Evolutionary conservation across 2,888 invertebrate species (phyloP).

Genomic region (Drosophila tanythrix): DNA sequence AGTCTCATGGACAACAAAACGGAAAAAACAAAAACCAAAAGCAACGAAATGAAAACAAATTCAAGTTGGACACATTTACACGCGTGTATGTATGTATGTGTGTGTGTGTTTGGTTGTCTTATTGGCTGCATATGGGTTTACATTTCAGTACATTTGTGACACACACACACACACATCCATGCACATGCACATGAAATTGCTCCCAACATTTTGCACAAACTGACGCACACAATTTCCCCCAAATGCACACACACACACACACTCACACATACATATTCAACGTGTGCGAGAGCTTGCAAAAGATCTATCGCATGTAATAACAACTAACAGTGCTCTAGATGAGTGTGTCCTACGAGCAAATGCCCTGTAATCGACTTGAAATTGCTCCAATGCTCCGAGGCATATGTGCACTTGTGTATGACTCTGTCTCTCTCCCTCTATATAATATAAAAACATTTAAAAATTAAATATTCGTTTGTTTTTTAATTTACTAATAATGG

Average conservation of each 20-base stretch:
- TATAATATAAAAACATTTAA: neutral
- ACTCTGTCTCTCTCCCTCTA: neutral
- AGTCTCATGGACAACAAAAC: constrained; percentile 60
- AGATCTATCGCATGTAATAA: constrained; percentile 58
- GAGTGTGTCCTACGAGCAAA: neutral
- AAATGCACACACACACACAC: constrained; percentile 33
- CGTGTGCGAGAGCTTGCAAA: constrained; percentile 49
- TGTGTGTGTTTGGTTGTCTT: constrained; percentile 24
- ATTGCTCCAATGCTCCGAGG: neutral
- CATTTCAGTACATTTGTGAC: constrained; percentile 62
- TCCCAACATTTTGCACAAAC: constrained; percentile 50
- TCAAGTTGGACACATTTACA: constrained; percentile 50
- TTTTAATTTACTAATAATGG: neutral
- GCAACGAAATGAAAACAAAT: constrained; percentile 62
- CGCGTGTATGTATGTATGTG: constrained; percentile 4
- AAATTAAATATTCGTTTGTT: neutral
- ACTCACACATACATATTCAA: constrained; percentile 9
- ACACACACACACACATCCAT: constrained; percentile 1
- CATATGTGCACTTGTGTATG: neutral
- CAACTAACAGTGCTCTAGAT: neutral
- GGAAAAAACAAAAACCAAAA: constrained; percentile 9
- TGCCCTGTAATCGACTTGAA: neutral
- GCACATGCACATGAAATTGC: constrained; percentile 9
- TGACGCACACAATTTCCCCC: constrained; percentile 55
- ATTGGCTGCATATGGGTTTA: constrained; percentile 64